A percentile compares a stretch with the other conserved stretches of the same genome.
These are phyloP conservation scores for Sinocyclocheilus anshuiensis DNA, from an alignment of 2,113 vertebrate species.

Conservation along the genomic window DNA sequence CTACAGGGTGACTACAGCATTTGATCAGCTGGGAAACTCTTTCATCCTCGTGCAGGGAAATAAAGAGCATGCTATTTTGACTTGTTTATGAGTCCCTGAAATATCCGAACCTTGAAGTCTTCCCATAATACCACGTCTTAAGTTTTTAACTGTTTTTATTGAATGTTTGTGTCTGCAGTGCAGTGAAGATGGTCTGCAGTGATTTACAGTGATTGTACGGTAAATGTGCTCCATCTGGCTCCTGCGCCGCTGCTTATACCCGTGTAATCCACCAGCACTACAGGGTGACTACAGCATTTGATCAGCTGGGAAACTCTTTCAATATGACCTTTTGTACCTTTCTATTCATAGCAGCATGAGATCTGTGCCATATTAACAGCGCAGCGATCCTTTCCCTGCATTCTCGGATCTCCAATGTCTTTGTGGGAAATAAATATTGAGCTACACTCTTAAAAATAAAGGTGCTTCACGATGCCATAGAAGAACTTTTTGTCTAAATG, in stretches of 20 bases:
- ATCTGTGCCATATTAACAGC: constrained; percentile 76
- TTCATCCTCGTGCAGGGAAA: background rate
- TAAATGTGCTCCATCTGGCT: constrained; percentile 23
- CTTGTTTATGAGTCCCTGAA: background rate
- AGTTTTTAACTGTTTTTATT: background rate
- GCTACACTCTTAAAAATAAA: no score
- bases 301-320: constrained; percentile 30
- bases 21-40: constrained; percentile 30
- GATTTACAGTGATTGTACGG: constrained; percentile 9
- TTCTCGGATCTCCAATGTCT: constrained; percentile 70
- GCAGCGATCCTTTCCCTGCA: constrained; percentile 69
- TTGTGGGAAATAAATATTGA: constrained; percentile 68
- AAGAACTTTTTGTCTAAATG: no score
- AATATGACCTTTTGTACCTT: constrained; percentile 68
- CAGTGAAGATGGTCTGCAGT: background rate
- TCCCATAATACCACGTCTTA: background rate
- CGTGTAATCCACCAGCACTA: background rate
- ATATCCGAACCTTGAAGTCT: background rate
- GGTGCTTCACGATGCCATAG: no score
- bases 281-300: constrained; percentile 14
- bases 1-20: constrained; percentile 13
- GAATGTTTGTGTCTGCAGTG: background rate
- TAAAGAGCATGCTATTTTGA: background rate
- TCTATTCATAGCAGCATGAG: constrained; percentile 70
- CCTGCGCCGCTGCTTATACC: background rate